Base-by-base conservation (phyloP, 2,888 invertebrate genomes). In the Sinhomidia bicolor region DNA sequence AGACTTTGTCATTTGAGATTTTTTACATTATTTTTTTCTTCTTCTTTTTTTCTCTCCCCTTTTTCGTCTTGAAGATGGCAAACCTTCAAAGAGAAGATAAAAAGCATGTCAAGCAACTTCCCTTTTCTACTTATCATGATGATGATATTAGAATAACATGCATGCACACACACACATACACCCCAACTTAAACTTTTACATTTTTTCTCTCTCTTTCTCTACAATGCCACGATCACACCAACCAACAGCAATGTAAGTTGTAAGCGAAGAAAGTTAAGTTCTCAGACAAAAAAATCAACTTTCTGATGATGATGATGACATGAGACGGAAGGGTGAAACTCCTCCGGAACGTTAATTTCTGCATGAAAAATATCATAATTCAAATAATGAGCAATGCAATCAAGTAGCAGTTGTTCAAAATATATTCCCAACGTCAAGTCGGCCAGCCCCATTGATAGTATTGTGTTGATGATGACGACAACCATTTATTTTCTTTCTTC, bases 1-100 rank as follows among this genome's bases (percentile, higher is more conserved):
- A 81, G 60, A 60, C 41, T 14, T 79, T 80, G 85, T 86, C 86
- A 86, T 79, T 86, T 44, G 80, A 86, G 51, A 86, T 9, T 26
- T 41, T 81, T 57, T 81, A 29, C 29, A 57, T 51, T n/a, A n/a
- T n/a, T 26, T 26, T 79, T 79, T 36, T 57, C 79, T 12, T 23
- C 29, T 12, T 29, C 36, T 20, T 26, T n/a, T 41, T 44, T 41
- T 20, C n/a, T n/a, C 78, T 51, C 54, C 51, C 14, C 47, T 47
- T 23, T 1, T 74, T 47, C 14, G n/a, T 47, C 47, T 26, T 60
- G 12, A 60, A 32, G 3, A 41, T 47, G 44, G 51, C 1, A 54
- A 17, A 26, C 60, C 9, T 32, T 32, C 26, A 23, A 60, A 17
- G 17, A 32, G 6, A 65, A 65, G 62, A 62, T 20, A 60, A 65